phyloP scores from a whole-genome alignment of 2,888 invertebrate species.

The Habrosyne pyritoides region DNA sequence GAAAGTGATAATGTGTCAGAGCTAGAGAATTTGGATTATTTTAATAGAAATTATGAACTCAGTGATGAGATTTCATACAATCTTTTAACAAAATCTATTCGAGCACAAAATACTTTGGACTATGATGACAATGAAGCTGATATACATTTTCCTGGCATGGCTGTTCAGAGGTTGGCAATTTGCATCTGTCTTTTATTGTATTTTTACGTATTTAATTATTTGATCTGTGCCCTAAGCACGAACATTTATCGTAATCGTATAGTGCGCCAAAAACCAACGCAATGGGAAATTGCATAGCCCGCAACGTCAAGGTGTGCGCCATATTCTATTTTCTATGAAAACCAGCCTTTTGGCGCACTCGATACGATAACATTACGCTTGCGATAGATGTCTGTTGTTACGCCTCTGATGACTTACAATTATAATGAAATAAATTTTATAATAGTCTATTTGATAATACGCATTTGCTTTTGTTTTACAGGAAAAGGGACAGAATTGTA shows the following conservation, averaged over 20 bases:
- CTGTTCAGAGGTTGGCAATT: constrained; percentile 55
- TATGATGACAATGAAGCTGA: constrained; percentile 34
- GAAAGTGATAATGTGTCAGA: constrained; percentile 68
- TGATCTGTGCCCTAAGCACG: no score
- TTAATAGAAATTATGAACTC: constrained; percentile 45
- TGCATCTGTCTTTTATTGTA: constrained; percentile 4
- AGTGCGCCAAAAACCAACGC: no score
- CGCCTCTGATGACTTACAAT: no score
- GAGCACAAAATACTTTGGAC: constrained; percentile 42
- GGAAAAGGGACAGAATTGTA: constrained; percentile 69
- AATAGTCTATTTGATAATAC: constrained; percentile 27
- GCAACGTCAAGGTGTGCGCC: no score
- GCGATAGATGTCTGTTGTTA: no score
- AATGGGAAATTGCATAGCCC: no score
- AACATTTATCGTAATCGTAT: no score
- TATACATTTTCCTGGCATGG: constrained; percentile 53
- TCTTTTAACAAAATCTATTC: constrained; percentile 41
- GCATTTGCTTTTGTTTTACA: constrained; percentile 60
- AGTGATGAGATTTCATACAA: constrained; percentile 53
- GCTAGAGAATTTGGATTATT: constrained; percentile 54
- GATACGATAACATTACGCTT: no score
- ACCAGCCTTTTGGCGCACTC: no score
- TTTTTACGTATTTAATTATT: constrained; percentile 8
- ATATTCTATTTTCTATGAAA: no score
- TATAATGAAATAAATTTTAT: no score